Evolutionary conservation across 2,797 vertebrate species (phyloP).

Genomic region (Ataeniobius toweri): DNA sequence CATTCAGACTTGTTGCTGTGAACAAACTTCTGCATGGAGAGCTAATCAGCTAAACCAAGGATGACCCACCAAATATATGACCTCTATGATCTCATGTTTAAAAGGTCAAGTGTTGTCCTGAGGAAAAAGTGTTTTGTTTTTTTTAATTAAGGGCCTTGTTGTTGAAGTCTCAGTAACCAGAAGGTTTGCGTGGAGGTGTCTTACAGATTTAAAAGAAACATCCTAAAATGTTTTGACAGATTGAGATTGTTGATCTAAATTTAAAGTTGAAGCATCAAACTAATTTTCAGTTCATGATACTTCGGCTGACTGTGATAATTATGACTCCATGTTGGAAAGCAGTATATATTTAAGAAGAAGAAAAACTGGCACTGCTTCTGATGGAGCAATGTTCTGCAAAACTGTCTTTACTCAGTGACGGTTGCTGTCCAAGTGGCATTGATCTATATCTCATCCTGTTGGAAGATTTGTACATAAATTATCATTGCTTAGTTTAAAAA

Average conservation of each 20-base stretch:
- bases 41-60: slow-evolving; percentile 27
- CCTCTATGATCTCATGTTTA: slow-evolving; percentile 11
- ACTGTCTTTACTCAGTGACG: not conserved
- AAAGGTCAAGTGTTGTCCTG: slow-evolving; percentile 12
- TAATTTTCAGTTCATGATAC: not conserved
- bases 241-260: not conserved
- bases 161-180: not conserved
- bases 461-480: too few relatives aligned
- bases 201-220: not conserved
- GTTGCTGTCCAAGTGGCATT: not conserved
- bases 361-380: not conserved
- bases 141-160: not conserved
- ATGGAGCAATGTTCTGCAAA: not conserved
- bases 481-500: too few relatives aligned
- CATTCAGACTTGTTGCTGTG: slow-evolving; percentile 8
- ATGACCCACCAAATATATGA: slow-evolving; percentile 6
- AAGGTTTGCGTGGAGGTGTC: not conserved
- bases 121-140: not conserved
- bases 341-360: not conserved
- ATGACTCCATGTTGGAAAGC: not conserved
- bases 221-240: not conserved
- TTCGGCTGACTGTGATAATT: not conserved
- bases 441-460: not conserved
- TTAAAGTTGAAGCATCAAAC: not conserved
- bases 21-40: slow-evolving; percentile 10